phyloP scores from a whole-genome alignment of 2,888 invertebrate genomes.

The Drosophila maculinotata region DNA sequence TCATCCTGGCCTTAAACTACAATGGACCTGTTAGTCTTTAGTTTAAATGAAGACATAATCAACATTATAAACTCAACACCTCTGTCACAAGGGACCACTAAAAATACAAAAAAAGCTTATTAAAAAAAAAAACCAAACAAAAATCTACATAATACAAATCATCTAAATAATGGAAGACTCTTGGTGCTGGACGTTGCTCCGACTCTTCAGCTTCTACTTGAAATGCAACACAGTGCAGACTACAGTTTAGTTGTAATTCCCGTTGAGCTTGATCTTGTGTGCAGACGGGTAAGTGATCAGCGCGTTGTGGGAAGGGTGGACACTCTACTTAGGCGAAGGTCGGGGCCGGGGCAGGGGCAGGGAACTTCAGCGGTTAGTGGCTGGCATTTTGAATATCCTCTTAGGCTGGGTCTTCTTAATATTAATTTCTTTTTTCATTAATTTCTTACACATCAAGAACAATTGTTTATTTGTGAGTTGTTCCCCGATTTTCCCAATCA shows the following conservation, averaged over 20 bases:
- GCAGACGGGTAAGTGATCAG: constrained; percentile 65
- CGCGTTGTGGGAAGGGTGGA: constrained; percentile 41
- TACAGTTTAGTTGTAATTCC: constrained; percentile 65
- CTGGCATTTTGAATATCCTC: constrained; percentile 1
- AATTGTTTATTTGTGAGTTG: constrained; percentile 4
- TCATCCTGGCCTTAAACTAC: background rate
- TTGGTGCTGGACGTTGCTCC: constrained; percentile 9
- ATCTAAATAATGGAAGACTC: constrained; percentile 18
- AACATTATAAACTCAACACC: constrained; percentile 1
- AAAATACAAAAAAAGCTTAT: background rate
- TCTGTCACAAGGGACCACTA: background rate
- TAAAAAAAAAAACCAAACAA: background rate
- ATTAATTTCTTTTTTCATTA: background rate
- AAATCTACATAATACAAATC: constrained; percentile 7
- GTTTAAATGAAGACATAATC: constrained; percentile 2
- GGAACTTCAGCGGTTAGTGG: constrained; percentile 3
- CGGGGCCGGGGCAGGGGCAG: background rate
- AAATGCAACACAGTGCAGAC: constrained; percentile 28
- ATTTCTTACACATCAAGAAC: constrained; percentile 1
- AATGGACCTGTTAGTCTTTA: background rate
- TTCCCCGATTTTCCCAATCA: constrained; percentile 4
- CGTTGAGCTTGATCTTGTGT: constrained; percentile 61
- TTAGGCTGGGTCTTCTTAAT: constrained; percentile 7
- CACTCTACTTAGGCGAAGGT: constrained; percentile 18
- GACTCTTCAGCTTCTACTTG: constrained; percentile 21